Base-by-base conservation (phyloP, 2,113 vertebrate species). In the Mobula birostris region DNA sequence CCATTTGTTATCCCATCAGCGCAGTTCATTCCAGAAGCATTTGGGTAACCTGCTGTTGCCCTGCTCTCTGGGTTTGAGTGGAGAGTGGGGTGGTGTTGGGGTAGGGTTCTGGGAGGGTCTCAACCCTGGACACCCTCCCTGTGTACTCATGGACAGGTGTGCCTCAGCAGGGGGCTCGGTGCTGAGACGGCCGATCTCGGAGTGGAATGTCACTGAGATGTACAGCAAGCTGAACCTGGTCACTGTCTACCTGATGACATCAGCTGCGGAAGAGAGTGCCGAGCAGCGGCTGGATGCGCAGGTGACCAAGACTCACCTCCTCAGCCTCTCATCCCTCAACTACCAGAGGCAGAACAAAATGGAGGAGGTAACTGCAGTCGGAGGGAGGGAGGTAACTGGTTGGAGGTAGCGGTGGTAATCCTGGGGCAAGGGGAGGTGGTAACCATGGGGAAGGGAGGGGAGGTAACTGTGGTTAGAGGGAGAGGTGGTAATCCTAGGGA, bases 121-220 rank as follows among this genome's bases (percentile, higher is more conserved):
- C 48, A 48, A 48, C 48, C 48, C 48, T 48, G 48, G 48, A 48
- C 48, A 48, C 48, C 3, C 48, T 48, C 48, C 48, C 48, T 48
- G 48, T 48, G 48, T 48, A 90, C 61, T 36, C 7, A 68, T 29
- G 63, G 87, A 7, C 27, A 7, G n/a, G 15, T 32, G 77, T 94
- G 40, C 94, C 17, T 58, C 56, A 5, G 6, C 96, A 99, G 99
- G 98, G 0, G 99, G 98, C 94, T 99, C 98, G 0, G 99, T 99
- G 95, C 99, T 99, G 98, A 97, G 99, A 36, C 98, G 99, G 94
- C 97, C 99, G 72, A 99, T 99, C 96, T 99, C 98, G 0, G 98
- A 99, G 94, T 99, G 99, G 99, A 99, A 98, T 94, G 97, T 99
- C 95, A 98, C 98, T 0, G 98, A 99, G 97, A 99, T 99, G 98